Evolutionary conservation across 2,888 invertebrate species (phyloP), one percentile per base, ranked within the genome.

Genomic region (Uropetala carovei): DNA sequence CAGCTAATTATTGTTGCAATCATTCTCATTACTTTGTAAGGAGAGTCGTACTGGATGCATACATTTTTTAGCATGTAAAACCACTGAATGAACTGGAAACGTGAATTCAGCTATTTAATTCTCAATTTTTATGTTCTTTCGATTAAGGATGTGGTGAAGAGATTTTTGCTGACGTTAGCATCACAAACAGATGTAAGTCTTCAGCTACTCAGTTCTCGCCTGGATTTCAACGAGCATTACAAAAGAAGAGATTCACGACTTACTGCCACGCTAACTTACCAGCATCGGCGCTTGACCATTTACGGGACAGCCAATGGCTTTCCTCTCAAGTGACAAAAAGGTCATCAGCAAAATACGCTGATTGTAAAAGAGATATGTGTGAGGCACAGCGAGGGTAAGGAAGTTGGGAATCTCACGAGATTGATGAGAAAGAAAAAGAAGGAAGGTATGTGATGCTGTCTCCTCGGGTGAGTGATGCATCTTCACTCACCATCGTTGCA

Each of bases 221-320:
- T 99, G 92, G 99, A 99, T 95, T 99, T 99, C 95, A 99, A 99
- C 95, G 98, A 98, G 95, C 98, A 98, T 95, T 99, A 99, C 95
- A 98, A 98, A 94, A 97, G 97, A 93, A 96, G 97, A 93, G 97
- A 98, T 94, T 96, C 97, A 93, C 96, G 97, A 94, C 96, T 98
- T 92, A 97, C 97, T 93, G 97, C 95, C 11, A 95, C 96, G 27
- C 94, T 96, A 56, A 96, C 95, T 9, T 96, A 94, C 93, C 94
- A 94, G 68, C 94, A 95, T 93, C 94, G 95, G 85, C 94, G 95
- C 18, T 93, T 94, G 57, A 93, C 92, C 68, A 92, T 64, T 43
- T 89, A n/a, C 43, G 89, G 89, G n/a, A 18, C n/a, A 18, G 89
- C 43, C 43, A 68, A 60, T 43, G 89, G 64, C 3, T 43, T 13